phyloP scores from a whole-genome alignment of 1,140 invertebrate genomes.

The Neodiprion virginianus region DNA sequence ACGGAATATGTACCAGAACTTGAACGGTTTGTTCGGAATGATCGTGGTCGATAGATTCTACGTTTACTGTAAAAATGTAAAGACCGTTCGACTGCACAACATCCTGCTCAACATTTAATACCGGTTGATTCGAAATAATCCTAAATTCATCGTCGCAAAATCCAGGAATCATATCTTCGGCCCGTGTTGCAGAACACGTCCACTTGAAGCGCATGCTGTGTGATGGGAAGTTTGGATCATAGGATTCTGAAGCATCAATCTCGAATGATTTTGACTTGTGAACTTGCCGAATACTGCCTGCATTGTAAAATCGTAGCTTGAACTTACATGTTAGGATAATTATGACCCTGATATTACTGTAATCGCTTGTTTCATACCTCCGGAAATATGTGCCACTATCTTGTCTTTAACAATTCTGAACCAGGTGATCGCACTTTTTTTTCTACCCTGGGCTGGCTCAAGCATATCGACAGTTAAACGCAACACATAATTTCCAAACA shows the following conservation, averaged over 20 bases:
- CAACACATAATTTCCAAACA: background rate
- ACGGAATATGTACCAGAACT: background rate
- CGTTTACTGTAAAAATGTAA: slow-evolving; percentile 7
- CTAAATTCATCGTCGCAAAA: background rate
- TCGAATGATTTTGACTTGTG: slow-evolving; percentile 3
- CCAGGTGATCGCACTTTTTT: background rate
- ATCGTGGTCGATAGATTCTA: background rate
- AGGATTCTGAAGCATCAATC: slow-evolving; percentile 5
- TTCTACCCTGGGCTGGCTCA: background rate
- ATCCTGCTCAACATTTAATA: background rate
- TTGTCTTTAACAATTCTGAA: slow-evolving; percentile 11
- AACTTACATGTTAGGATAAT: background rate
- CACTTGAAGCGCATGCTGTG: background rate
- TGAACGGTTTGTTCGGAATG: background rate
- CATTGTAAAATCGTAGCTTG: background rate
- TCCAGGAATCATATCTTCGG: background rate
- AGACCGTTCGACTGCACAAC: background rate
- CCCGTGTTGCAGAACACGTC: background rate
- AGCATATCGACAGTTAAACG: slow-evolving; percentile 2
- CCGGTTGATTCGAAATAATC: background rate
- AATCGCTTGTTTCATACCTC: background rate
- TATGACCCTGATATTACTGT: background rate
- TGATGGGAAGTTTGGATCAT: background rate
- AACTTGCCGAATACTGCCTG: slow-evolving; percentile 4
- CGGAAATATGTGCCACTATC: slow-evolving; percentile 8